phyloP scores from a whole-genome alignment of 2,797 vertebrate species.

The Tolypeutes matacus region DNA sequence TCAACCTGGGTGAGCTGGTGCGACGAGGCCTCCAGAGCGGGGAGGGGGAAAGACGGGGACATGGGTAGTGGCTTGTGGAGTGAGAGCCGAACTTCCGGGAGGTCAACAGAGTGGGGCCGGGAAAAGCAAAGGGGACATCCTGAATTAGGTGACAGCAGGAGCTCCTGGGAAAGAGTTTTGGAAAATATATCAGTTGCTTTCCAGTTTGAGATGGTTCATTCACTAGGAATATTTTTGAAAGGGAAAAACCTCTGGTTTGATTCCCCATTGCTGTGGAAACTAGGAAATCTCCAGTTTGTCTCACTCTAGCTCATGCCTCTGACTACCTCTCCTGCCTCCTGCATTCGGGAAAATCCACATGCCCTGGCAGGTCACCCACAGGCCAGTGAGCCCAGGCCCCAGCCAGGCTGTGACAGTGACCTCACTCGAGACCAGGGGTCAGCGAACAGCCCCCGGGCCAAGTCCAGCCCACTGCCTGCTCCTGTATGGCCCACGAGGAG shows the following conservation, averaged over 20 bases:
- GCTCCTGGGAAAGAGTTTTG: background rate
- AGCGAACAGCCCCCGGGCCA: background rate
- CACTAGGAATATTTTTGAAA: background rate
- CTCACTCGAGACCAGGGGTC: background rate
- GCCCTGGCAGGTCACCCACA: too few species aligned
- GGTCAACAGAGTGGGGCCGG: too few species aligned
- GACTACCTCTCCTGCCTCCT: background rate
- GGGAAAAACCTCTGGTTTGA: background rate
- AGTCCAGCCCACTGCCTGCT: fast-evolving
- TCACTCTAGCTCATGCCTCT: background rate
- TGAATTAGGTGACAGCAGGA: too few species aligned
- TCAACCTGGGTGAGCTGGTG: background rate
- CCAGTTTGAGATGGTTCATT: background rate
- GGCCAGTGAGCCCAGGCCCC: background rate
- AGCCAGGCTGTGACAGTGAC: background rate
- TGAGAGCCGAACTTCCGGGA: background rate
- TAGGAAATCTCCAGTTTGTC: background rate
- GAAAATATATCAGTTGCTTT: background rate
- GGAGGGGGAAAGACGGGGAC: fast-evolving
- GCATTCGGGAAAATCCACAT: too few species aligned
- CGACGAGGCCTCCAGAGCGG: too few species aligned
- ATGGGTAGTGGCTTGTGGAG: background rate
- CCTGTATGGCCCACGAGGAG: fast-evolving
- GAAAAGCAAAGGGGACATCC: background rate
- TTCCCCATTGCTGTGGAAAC: background rate